Conservation (phyloP, 2,888 invertebrate genomes). For the Priocnemis perturbator region DNA sequence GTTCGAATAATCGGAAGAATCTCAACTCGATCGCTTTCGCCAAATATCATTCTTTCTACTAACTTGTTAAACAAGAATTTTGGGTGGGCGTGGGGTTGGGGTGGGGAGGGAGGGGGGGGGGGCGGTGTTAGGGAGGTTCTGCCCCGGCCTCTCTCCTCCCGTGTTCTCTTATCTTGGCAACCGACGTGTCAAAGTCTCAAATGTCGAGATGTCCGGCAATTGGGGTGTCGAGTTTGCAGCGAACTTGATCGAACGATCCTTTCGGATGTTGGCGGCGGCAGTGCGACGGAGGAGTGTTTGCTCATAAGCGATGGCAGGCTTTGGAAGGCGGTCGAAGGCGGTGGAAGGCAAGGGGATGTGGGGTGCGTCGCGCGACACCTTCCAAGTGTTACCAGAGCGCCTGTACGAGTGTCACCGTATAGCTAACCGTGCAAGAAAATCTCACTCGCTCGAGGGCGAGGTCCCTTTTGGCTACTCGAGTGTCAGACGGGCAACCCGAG, state of each 20-base stretch:
- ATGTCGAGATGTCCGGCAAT: conserved; percentile 54
- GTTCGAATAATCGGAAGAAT: too few species aligned
- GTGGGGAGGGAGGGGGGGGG: too few species aligned
- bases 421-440: conserved; percentile 60
- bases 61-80: not conserved
- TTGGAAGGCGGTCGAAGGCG: not conserved
- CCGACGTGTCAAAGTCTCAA: conserved; percentile 35
- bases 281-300: too few species aligned
- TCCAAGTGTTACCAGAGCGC: conserved; percentile 64
- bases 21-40: not conserved
- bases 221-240: conserved; percentile 54
- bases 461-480: conserved; percentile 64
- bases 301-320: not conserved
- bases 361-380: conserved; percentile 60
- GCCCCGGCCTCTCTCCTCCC: not conserved
- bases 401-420: conserved; percentile 54
- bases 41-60: conserved; percentile 6
- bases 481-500: conserved; percentile 65
- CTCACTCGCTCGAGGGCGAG: conserved; percentile 55
- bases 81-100: too few species aligned
- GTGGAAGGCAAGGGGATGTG: too few species aligned
- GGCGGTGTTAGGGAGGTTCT: too few species aligned
- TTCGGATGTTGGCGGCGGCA: too few species aligned
- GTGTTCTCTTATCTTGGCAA: not conserved
- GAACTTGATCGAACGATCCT: conserved; percentile 40